These are phyloP conservation scores for Neomorphus geoffroyi DNA, from an alignment of 2,797 vertebrate species.

Conservation along the genomic window DNA sequence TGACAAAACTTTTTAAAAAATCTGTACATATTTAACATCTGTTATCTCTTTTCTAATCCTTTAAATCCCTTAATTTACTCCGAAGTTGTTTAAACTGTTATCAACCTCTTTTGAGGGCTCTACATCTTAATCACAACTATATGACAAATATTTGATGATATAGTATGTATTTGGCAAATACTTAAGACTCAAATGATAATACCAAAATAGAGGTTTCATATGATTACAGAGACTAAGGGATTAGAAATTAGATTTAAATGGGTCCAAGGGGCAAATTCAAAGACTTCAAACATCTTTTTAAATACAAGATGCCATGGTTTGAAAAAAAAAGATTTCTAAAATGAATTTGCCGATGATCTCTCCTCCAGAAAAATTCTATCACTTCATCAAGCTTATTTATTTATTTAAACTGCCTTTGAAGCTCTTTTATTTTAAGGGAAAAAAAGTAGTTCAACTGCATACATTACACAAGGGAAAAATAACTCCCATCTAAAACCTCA, in stretches of 20 bases:
- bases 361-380: slow-evolving; percentile 66
- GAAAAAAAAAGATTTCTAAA: slow-evolving; percentile 41
- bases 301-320: slow-evolving; percentile 43
- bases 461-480: slow-evolving; percentile 55
- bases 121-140: slow-evolving; percentile 58
- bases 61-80: slow-evolving; percentile 64
- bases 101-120: slow-evolving; percentile 57
- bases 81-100: slow-evolving; percentile 52
- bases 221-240: slow-evolving; percentile 62
- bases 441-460: slow-evolving; percentile 32
- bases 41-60: slow-evolving; percentile 65
- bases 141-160: slow-evolving; percentile 68
- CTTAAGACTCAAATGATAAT: slow-evolving; percentile 63
- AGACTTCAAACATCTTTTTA: slow-evolving; percentile 66
- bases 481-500: slow-evolving; percentile 29
- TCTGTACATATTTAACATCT: slow-evolving; percentile 47
- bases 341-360: slow-evolving; percentile 52
- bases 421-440: slow-evolving; percentile 46
- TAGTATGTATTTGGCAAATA: slow-evolving; percentile 48
- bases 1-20: slow-evolving; percentile 20
- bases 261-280: slow-evolving; percentile 68
- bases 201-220: slow-evolving; percentile 63
- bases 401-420: slow-evolving; percentile 72
- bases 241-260: slow-evolving; percentile 72
- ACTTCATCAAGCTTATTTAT: slow-evolving; percentile 66